A percentile compares a stretch with the other conserved stretches of the same genome.
phyloP scores from a whole-genome alignment of 2,113 vertebrate species.

The Petaurus breviceps region DNA sequence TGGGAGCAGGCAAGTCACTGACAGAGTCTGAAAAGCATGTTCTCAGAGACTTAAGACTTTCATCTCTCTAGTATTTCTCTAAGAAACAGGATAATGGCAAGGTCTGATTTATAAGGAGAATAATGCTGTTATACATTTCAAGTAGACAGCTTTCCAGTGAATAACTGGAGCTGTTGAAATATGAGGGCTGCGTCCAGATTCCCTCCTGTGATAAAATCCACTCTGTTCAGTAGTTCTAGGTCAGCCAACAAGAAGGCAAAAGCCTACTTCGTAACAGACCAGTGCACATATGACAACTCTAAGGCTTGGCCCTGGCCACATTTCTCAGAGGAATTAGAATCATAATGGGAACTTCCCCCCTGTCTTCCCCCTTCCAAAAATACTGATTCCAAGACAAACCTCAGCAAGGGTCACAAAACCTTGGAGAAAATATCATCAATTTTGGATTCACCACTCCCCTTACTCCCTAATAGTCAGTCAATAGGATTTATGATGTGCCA shows the following conservation, averaged over 20 bases:
- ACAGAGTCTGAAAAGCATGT: constrained; percentile 10
- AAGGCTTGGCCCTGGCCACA: neutral
- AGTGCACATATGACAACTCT: neutral
- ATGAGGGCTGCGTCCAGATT: neutral
- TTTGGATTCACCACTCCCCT: neutral
- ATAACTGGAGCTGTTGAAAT: constrained; percentile 29
- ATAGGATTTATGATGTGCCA: neutral
- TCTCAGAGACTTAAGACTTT: constrained; percentile 48
- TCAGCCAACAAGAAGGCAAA: constrained; percentile 15
- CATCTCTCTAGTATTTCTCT: constrained; percentile 55
- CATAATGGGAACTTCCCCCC: neutral
- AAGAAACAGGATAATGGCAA: constrained; percentile 39
- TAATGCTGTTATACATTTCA: constrained; percentile 48
- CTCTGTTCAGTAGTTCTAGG: constrained; percentile 12
- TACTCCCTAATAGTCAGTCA: neutral
- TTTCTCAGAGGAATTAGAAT: constrained; percentile 5
- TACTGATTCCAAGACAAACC: constrained; percentile 8
- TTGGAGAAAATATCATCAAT: neutral
- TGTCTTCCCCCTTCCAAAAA: neutral
- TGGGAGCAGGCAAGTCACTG: constrained; percentile 70
- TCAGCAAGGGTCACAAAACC: neutral
- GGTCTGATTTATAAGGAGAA: constrained; percentile 7
- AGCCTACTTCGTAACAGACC: neutral
- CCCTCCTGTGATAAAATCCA: neutral
- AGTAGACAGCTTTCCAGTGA: constrained; percentile 56